Evolutionary conservation across 1,140 invertebrate species (phyloP), one percentile per base, ranked within the genome.

Genomic region (Zaprionus ghesquierei): DNA sequence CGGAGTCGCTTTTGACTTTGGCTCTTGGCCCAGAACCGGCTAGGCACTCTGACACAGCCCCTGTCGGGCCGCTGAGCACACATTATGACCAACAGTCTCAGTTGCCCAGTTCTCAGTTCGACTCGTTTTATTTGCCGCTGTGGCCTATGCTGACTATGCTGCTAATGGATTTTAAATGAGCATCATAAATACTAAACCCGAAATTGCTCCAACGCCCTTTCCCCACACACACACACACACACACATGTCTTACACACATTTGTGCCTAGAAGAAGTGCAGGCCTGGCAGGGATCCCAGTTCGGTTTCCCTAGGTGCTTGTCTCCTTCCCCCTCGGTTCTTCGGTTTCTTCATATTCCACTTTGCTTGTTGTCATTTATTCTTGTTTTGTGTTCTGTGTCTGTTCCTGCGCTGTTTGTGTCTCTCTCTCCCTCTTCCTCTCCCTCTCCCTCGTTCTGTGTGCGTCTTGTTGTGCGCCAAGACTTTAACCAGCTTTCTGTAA

Each of bases 101-200:
- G 38, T 44, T 50, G 64, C 58, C 33, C 44, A 10, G n/a, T 62
- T 58, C 51, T 44, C 50, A 13, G 49, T 53, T 54, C 62, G 55
- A 50, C 33, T 49, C 41, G 60, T 60, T 60, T 68, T 62, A 70
- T 56, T 69, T 71, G 62, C 33, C 63, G 62, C 54, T 79, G 51
- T 77, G 70, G 75, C 69, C 76, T 61, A 75, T 69, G 65, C 81
- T 69, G 69, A 77, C 78, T 78, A 60, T 75, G 69, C 81, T 89
- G 81, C 89, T 91, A 91, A 91, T 91, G 89, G 89, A 91, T 91
- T 91, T 91, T 91, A 90, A 91, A 91, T 91, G 89, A 91, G 89
- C 84, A 85, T 86, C 89, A 91, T 91, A 91, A 91, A 91, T 89
- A 91, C 51, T 63, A 80, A 79, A 69, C 64, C 77, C 69, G 65